A percentile compares a stretch with the other conserved stretches of the same genome.
Conservation (phyloP, 2,888 invertebrate genomes). For the Horisme vitalbata region DNA sequence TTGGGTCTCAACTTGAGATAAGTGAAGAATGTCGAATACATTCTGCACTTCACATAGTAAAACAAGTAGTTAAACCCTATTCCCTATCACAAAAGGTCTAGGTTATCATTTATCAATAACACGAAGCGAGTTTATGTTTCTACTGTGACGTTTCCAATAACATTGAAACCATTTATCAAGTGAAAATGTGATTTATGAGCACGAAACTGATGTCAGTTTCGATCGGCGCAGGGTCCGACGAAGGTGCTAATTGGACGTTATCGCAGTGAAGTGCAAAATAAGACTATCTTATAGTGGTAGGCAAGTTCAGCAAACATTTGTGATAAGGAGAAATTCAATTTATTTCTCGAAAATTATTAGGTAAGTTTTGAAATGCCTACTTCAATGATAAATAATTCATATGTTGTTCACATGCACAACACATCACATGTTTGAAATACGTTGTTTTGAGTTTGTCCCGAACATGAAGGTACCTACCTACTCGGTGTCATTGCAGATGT, state of each 20-base stretch:
- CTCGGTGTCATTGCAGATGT: too few relatives aligned
- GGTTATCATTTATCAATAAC: conserved; percentile 25
- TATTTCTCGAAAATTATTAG: too few relatives aligned
- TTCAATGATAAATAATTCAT: too few relatives aligned
- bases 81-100: conserved; percentile 18
- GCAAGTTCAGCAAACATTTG: conserved; percentile 26
- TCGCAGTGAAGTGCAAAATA: conserved; percentile 29
- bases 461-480: too few relatives aligned
- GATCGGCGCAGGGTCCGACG: conserved; percentile 2
- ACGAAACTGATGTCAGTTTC: conserved; percentile 16
- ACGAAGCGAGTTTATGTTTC: conserved; percentile 1
- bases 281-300: conserved; percentile 28
- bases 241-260: conserved; percentile 16
- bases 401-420: too few relatives aligned
- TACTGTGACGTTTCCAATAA: conserved; percentile 13
- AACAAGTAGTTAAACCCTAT: neutral
- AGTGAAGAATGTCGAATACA: too few relatives aligned
- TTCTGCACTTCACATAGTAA: too few relatives aligned
- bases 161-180: conserved; percentile 18
- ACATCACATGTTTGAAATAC: too few relatives aligned
- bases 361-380: too few relatives aligned
- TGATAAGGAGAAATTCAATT: conserved; percentile 10
- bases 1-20: too few relatives aligned
- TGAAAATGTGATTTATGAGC: conserved; percentile 21
- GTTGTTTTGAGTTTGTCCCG: too few relatives aligned